Percentiles rank a stretch among this genome's conserved stretches.
phyloP scores from a whole-genome alignment of 2,797 vertebrate species.

The Ibycter americanus region DNA sequence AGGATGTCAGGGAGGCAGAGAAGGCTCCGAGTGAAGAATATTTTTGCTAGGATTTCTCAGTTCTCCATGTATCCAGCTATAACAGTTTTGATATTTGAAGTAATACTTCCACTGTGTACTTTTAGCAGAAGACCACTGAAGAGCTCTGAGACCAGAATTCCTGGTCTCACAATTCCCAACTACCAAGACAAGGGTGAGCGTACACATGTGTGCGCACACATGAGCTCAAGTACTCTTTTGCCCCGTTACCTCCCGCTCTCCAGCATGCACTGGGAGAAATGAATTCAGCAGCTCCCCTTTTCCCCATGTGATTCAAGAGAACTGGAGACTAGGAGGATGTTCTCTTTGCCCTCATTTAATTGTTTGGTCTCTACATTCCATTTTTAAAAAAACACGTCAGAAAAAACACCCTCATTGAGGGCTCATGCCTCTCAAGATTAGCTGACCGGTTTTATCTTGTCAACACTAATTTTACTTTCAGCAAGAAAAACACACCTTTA shows the following conservation, averaged over 20 bases:
- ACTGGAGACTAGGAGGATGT: not conserved
- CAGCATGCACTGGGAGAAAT: not conserved
- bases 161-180: not conserved
- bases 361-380: not conserved
- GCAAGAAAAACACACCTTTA: not conserved
- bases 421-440: not conserved
- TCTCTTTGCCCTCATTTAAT: not conserved
- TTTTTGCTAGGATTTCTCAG: not conserved
- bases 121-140: not conserved
- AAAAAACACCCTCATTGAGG: not conserved
- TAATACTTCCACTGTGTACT: not conserved
- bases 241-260: not conserved
- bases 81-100: not conserved
- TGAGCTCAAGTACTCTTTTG: not conserved
- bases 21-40: not conserved
- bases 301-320: not conserved
- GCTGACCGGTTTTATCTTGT: not conserved
- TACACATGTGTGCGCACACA: accelerated
- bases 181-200: not conserved
- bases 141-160: not conserved
- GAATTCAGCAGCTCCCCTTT: not conserved
- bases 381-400: not conserved
- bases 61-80: not conserved
- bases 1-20: not conserved
- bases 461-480: not conserved